phyloP scores from a whole-genome alignment of 2,888 invertebrate genomes.

The Cantharis rufa region DNA sequence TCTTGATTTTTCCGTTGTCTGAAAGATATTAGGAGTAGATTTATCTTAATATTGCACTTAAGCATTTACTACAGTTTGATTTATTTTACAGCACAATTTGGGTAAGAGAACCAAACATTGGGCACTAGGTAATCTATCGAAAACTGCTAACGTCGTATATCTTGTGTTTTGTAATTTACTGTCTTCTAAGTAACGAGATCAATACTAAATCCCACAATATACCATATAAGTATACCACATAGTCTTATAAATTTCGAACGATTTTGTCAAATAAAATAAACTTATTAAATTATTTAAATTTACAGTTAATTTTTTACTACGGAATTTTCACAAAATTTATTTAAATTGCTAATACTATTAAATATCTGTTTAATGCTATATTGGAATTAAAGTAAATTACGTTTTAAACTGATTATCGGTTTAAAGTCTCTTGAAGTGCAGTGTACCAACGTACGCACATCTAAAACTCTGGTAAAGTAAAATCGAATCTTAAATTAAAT shows the following conservation, averaged over 20 bases:
- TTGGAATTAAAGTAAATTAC: too few relatives aligned
- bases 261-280: conserved; percentile 10
- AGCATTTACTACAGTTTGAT: not conserved
- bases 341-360: too few relatives aligned
- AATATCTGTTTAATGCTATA: too few relatives aligned
- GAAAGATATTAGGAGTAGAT: not conserved
- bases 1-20: not conserved
- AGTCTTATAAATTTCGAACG: not conserved
- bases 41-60: not conserved
- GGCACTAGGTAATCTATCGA: not conserved
- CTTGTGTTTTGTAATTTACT: not conserved
- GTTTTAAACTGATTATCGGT: too few relatives aligned
- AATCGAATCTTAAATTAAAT: too few relatives aligned
- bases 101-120: not conserved
- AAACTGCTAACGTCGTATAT: not conserved
- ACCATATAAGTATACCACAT: not conserved
- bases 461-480: too few relatives aligned
- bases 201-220: not conserved
- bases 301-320: not conserved
- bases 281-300: not conserved
- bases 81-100: not conserved
- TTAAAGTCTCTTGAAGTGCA: too few relatives aligned
- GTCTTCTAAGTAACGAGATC: not conserved
- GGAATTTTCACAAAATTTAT: too few relatives aligned
- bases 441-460: too few relatives aligned